Evolutionary conservation across 2,797 vertebrate species (phyloP), one percentile per base, ranked within the genome.

Genomic region (Rhabdophis nuchalis): DNA sequence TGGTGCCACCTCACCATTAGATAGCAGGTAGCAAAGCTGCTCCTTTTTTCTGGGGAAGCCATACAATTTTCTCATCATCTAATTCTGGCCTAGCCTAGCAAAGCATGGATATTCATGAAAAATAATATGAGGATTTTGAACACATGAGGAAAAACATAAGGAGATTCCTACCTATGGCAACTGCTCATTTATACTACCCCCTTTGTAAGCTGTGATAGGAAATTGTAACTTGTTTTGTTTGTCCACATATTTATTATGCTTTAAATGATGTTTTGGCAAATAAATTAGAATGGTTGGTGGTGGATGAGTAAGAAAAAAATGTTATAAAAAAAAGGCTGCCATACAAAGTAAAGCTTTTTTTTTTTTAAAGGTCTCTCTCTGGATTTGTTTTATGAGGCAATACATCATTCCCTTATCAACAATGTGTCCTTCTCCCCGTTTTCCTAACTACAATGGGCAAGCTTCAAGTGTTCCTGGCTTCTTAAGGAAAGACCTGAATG

Each of bases 301-400:
- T 68, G 68, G 32, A 77, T 77, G 60, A 87, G 56, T 85, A 3
- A n/a, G 90, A 90, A 54, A 90, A 72, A 91, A 93, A 92, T 86
- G 77, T 23, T 82, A 87, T 60, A 29, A 53, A 32, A 85, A 32
- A 85, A 88, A 29, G 72, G 32, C 36, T 90, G 9, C 88, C 58
- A 54, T 87, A 68, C 25, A 92, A 18, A 89, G 36, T 60, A 85
- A 68, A 88, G 1, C 52, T 25, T 86, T 85, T 60, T 60, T 60
- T 8, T 25, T n/a, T 36, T 29, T 0, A 53, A 87, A 60, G 23
- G 87, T 92, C 41, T 90, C 13, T 29, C 36, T 36, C 20, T 64
- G 89, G 14, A 46, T 94, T 95, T 46, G 23, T 85, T 94, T 90
- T 86, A 36, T 89, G 91, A 94, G 11, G 93, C 87, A 91, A 77